These are phyloP conservation scores for Tyrannus savana DNA, from an alignment of 2,113 vertebrate genomes.

Conservation along the genomic window DNA sequence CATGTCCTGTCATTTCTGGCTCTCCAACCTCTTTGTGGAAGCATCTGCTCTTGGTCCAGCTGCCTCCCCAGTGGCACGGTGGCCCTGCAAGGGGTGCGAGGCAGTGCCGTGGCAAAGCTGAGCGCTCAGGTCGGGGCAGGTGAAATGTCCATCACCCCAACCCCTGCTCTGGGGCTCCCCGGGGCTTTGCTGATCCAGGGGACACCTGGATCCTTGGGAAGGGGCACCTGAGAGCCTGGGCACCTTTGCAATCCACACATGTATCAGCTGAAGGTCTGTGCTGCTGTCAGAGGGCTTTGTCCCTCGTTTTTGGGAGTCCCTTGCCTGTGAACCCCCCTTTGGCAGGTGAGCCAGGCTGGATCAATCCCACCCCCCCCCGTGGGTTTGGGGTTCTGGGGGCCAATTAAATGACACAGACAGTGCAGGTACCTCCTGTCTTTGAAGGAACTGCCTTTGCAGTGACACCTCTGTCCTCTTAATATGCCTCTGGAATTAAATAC, in stretches of 20 bases:
- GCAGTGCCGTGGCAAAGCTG: not conserved
- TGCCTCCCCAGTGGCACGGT: not conserved
- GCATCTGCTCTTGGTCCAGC: not conserved
- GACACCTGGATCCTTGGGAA: not conserved
- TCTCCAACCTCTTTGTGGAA: not conserved
- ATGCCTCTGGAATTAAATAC: not conserved
- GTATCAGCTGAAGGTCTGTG: not conserved
- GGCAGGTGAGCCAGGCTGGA: not conserved
- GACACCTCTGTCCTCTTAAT: no score
- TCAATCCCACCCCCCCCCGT: not conserved
- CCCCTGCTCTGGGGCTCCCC: not conserved
- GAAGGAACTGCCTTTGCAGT: not conserved
- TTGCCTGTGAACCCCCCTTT: no score
- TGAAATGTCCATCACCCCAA: not conserved
- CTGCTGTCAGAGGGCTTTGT: not conserved
- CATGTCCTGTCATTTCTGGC: not conserved
- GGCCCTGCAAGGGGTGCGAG: not conserved
- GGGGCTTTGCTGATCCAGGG: not conserved
- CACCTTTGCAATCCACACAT: not conserved
- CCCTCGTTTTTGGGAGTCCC: not conserved
- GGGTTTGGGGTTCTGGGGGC: accelerated
- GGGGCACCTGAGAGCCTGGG: not conserved
- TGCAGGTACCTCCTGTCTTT: not conserved
- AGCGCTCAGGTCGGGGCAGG: not conserved
- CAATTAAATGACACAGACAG: accelerated